Conservation (phyloP, 2,888 invertebrate genomes). For the Pyrgus malvae region DNA sequence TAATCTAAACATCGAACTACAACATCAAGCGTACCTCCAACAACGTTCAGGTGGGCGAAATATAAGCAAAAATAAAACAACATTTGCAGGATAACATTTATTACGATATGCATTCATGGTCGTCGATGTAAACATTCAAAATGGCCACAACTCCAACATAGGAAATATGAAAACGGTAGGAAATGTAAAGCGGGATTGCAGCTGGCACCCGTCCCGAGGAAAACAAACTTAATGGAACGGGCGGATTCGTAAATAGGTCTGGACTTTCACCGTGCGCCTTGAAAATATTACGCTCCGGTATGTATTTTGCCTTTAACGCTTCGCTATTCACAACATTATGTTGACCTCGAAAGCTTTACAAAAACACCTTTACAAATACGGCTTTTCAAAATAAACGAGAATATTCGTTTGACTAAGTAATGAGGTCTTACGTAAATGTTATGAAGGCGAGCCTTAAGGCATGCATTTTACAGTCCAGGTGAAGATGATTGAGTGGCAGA, state of each 20-base stretch:
- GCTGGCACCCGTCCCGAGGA: slow-evolving; percentile 45
- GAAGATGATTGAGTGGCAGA: slow-evolving; percentile 4
- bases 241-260: slow-evolving; percentile 50
- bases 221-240: slow-evolving; percentile 55
- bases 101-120: slow-evolving; percentile 58
- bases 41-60: slow-evolving; percentile 38
- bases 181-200: slow-evolving; percentile 53
- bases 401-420: slow-evolving; percentile 13
- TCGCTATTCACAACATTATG: slow-evolving; percentile 25
- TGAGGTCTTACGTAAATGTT: slow-evolving; percentile 12
- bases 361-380: background rate
- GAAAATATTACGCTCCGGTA: slow-evolving; percentile 33
- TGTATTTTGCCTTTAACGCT: slow-evolving; percentile 44
- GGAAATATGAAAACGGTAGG: slow-evolving; percentile 51
- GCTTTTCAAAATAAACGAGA: slow-evolving; percentile 7
- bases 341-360: slow-evolving; percentile 8
- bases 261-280: slow-evolving; percentile 36
- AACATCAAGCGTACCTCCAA: slow-evolving; percentile 23
- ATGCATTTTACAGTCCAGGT: background rate
- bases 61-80: slow-evolving; percentile 75
- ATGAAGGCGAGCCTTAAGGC: background rate
- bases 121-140: slow-evolving; percentile 53
- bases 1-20: slow-evolving; percentile 34
- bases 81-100: slow-evolving; percentile 70
- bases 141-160: slow-evolving; percentile 45